phyloP scores from a whole-genome alignment of 2,888 invertebrate species.

The Microctonus hyperodae region DNA sequence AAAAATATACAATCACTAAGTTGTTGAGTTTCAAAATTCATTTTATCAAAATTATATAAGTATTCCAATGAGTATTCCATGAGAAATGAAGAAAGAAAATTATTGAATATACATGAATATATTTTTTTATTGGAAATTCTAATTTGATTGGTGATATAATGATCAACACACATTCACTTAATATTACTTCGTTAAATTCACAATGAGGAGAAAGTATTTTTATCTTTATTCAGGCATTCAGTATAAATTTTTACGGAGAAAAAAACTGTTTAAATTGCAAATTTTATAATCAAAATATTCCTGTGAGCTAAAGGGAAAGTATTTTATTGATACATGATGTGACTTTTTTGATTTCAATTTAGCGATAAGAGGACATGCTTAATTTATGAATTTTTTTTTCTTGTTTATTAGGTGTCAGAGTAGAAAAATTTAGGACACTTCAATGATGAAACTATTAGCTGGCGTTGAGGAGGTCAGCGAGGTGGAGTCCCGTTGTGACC shows the following conservation, averaged over 20 bases:
- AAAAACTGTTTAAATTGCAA: neutral
- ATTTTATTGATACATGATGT: too few relatives aligned
- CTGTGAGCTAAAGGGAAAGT: neutral
- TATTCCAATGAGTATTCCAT: neutral
- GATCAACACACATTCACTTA: conserved; percentile 30
- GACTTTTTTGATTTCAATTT: too few relatives aligned
- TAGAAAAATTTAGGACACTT: conserved; percentile 29
- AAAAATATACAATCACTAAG: neutral
- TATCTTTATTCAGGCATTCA: neutral
- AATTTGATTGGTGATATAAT: neutral
- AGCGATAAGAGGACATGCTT: neutral
- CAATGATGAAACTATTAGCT: conserved; percentile 62
- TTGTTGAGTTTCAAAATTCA: neutral
- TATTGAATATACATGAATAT: too few relatives aligned
- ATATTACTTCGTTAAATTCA: conserved; percentile 11
- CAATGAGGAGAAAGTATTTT: neutral
- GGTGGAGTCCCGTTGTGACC: conserved; percentile 58
- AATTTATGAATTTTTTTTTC: conserved; percentile 5
- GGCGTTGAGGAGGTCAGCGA: conserved; percentile 55
- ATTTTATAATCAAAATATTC: neutral
- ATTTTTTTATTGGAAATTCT: neutral
- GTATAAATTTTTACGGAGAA: neutral
- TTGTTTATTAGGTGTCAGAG: conserved; percentile 9
- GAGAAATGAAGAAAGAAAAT: too few relatives aligned
- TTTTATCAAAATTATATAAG: neutral